A percentile compares a stretch with the other conserved stretches of the same genome.
These are phyloP conservation scores for Trachymyrmex cornetzi DNA, from an alignment of 1,140 invertebrate species.

Conservation along the genomic window DNA sequence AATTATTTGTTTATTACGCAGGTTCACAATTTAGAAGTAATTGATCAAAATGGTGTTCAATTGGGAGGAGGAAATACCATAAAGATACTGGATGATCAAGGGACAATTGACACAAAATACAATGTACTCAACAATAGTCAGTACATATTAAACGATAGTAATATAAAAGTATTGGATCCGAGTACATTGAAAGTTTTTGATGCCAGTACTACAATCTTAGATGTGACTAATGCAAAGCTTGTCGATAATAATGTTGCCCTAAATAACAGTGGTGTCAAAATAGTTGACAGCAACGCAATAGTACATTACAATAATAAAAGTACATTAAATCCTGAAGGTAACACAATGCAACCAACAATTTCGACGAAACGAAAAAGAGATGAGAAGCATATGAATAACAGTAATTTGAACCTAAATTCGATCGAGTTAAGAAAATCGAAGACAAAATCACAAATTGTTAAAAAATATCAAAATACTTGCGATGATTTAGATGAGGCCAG, in stretches of 20 bases:
- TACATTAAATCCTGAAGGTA: constrained; percentile 46
- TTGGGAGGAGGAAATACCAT: constrained; percentile 74
- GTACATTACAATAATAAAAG: constrained; percentile 72
- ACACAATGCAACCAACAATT: constrained; percentile 59
- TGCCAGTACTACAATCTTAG: constrained; percentile 78
- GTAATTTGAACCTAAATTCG: constrained; percentile 80
- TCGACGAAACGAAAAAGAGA: constrained; percentile 82
- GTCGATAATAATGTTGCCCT: constrained; percentile 74
- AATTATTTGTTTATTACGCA: constrained; percentile 54
- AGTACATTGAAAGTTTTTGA: constrained; percentile 81
- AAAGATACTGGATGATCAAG: constrained; percentile 80
- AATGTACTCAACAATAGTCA: constrained; percentile 77
- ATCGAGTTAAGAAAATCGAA: constrained; percentile 82
- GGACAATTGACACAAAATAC: constrained; percentile 76
- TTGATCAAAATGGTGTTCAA: constrained; percentile 78
- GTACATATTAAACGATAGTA: constrained; percentile 78
- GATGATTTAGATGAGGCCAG: constrained; percentile 84
- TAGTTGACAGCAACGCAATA: constrained; percentile 75
- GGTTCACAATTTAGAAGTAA: constrained; percentile 82
- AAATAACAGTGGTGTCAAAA: constrained; percentile 67
- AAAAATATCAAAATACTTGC: constrained; percentile 79
- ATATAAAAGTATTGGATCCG: constrained; percentile 80
- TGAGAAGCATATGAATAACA: constrained; percentile 71
- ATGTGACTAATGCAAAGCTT: constrained; percentile 81
- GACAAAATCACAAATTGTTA: constrained; percentile 79